phyloP scores from a whole-genome alignment of 53 echinoderm and acorn worm species.

The Paelopatides confundens region DNA sequence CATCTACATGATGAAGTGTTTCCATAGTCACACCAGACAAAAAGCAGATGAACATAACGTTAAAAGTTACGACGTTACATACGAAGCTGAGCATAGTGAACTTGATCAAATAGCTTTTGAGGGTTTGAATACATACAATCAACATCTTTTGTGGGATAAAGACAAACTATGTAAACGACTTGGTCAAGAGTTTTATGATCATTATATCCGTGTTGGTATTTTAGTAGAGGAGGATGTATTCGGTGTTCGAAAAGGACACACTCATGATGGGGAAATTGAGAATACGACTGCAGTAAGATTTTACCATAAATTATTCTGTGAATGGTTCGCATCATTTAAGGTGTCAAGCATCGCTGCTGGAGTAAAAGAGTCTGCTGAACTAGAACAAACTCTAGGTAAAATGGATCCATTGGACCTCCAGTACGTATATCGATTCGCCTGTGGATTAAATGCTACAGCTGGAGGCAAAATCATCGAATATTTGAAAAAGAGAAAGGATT shows the following conservation, averaged over 20 bases:
- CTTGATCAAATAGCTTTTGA: not conserved
- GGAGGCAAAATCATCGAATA: not conserved
- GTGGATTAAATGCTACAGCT: not conserved
- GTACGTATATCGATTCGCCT: constrained; percentile 13
- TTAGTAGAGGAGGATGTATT: constrained; percentile 1
- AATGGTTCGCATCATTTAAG: constrained; percentile 2
- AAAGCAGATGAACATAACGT: not conserved
- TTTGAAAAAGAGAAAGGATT: not conserved
- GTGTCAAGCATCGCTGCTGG: not conserved
- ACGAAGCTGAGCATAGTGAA: not conserved
- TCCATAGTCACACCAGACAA: not conserved
- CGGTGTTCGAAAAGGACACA: not conserved
- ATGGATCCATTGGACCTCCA: constrained; percentile 21
- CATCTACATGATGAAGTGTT: constrained; percentile 12
- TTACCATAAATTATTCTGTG: constrained; percentile 8
- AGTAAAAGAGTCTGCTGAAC: not conserved
- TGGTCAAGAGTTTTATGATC: not conserved
- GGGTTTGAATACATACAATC: not conserved
- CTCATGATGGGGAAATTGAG: not conserved
- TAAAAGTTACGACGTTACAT: not conserved
- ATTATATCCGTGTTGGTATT: not conserved
- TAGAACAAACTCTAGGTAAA: not conserved
- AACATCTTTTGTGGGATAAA: not conserved
- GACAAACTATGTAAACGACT: not conserved
- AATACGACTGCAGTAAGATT: not conserved